Conservation (phyloP, 2,797 vertebrate species). For the Malacoraja senta region DNA sequence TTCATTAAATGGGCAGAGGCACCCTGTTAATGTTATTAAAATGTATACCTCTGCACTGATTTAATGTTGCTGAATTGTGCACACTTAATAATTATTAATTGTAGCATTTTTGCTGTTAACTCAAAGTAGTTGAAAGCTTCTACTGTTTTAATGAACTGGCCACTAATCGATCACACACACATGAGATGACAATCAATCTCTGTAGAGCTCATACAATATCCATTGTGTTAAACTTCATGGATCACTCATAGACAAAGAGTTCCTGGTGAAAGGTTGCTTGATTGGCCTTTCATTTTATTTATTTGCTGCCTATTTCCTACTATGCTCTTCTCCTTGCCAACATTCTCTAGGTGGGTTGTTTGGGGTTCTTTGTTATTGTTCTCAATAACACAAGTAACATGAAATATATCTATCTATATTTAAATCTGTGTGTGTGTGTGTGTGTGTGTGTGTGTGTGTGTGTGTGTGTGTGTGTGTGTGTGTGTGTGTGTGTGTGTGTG, state of each 20-base stretch:
- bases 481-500: too few species aligned
- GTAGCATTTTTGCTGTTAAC: background rate
- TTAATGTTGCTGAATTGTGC: background rate
- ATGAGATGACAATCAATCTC: background rate
- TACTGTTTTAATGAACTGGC: background rate
- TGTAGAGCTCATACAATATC: background rate
- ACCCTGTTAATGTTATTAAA: background rate
- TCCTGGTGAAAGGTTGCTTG: background rate
- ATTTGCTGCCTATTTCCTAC: background rate
- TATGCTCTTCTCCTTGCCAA: background rate
- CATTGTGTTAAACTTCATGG: background rate
- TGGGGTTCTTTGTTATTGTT: background rate
- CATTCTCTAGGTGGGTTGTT: background rate
- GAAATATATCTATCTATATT: too few species aligned
- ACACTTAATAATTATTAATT: background rate
- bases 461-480: too few species aligned
- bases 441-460: too few species aligned
- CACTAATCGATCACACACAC: background rate
- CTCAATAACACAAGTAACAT: background rate
- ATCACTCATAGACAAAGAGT: background rate
- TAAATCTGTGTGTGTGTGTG: too few species aligned
- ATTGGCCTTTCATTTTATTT: background rate
- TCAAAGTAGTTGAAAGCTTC: background rate
- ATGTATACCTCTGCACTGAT: background rate
- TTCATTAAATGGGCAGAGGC: background rate